Percentiles rank a stretch among this genome's conserved stretches.
Evolutionary conservation across 2,797 vertebrate species (phyloP).

Genomic region (Bufotes viridis): DNA sequence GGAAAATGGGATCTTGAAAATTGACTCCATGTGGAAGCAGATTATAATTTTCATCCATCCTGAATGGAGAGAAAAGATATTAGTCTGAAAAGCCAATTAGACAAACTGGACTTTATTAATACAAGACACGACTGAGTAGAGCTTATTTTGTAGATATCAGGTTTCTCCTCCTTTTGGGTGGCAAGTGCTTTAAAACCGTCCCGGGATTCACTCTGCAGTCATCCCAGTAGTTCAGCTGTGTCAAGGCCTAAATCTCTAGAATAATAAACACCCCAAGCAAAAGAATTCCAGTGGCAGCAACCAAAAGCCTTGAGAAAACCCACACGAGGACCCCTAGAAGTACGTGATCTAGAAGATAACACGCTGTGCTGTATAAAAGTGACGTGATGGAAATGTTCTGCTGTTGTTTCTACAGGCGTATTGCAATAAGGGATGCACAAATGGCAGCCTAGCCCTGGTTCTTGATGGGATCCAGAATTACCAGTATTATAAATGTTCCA

Average conservation of each 20-base stretch:
- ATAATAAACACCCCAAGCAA: background rate
- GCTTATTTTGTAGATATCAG: background rate
- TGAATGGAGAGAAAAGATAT: slow-evolving; percentile 59
- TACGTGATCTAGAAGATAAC: background rate
- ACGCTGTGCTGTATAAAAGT: background rate
- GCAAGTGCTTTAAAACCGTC: background rate
- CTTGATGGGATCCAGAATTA: background rate
- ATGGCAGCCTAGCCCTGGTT: background rate
- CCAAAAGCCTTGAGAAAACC: background rate
- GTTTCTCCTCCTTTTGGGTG: background rate
- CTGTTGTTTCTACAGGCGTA: background rate
- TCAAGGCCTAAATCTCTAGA: background rate
- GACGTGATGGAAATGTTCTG: background rate
- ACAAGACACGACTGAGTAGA: background rate
- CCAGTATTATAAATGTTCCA: background rate
- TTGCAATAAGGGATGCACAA: background rate
- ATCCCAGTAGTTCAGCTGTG: background rate
- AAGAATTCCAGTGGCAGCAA: background rate
- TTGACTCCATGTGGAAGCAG: slow-evolving; percentile 85
- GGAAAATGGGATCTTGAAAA: slow-evolving; percentile 85
- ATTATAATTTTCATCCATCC: slow-evolving; percentile 86
- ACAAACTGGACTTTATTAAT: background rate
- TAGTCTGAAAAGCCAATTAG: background rate
- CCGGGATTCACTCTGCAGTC: background rate
- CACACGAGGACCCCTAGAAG: no score